Evolutionary conservation across 1,140 invertebrate genomes (phyloP).

Genomic region (Dreissena polymorpha): DNA sequence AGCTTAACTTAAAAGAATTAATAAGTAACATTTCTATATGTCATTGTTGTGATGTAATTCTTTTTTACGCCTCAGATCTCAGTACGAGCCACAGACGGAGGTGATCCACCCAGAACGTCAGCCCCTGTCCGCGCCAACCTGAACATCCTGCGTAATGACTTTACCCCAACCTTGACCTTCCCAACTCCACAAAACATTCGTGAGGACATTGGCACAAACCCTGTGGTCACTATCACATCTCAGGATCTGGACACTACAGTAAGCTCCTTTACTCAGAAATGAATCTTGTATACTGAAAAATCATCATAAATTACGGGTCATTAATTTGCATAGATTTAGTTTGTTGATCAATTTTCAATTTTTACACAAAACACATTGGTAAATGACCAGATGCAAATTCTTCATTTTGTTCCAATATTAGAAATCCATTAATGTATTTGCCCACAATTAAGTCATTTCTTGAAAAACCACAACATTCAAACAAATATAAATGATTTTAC

Average conservation of each 20-base stretch:
- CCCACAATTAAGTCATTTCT: no score
- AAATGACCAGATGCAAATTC: no score
- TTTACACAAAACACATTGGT: no score
- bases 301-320: no score
- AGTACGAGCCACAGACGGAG: conserved; percentile 62
- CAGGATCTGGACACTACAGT: conserved; percentile 62
- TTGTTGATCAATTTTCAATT: no score
- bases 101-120: conserved; percentile 48
- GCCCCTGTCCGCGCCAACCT: background rate
- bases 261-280: conserved; percentile 27
- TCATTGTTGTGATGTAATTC: background rate
- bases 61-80: conserved; percentile 48
- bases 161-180: conserved; percentile 53
- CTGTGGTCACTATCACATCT: conserved; percentile 52
- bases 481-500: no score
- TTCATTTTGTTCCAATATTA: no score
- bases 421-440: no score
- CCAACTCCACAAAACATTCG: conserved; percentile 36
- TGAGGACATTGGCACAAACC: conserved; percentile 35
- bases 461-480: no score
- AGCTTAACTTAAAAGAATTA: no score
- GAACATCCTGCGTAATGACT: conserved; percentile 31
- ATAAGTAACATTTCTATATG: no score
- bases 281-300: background rate
- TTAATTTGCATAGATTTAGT: no score